A percentile compares a stretch with the other conserved stretches of the same genome.
Conservation (phyloP, 1,140 invertebrate species). For the Rhynchophorus ferrugineus region DNA sequence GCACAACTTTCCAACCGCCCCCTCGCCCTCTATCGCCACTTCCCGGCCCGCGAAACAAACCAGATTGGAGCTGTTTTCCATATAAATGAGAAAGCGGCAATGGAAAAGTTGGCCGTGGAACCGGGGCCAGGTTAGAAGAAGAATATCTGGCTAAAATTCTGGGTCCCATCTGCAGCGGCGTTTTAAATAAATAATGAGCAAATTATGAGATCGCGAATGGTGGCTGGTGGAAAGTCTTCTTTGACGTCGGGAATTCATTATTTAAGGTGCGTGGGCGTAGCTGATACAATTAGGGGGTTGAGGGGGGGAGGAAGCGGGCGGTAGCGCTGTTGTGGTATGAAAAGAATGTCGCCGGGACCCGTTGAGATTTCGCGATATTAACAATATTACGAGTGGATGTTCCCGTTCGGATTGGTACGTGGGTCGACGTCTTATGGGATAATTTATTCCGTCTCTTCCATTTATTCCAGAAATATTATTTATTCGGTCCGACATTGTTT, state of each 20-base stretch:
- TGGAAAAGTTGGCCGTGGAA: neutral
- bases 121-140: neutral
- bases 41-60: too few species aligned
- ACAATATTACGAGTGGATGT: too few species aligned
- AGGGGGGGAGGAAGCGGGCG: neutral
- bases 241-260: neutral
- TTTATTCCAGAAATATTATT: too few species aligned
- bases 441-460: too few species aligned
- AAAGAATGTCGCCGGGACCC: too few species aligned
- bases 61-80: slow-evolving; percentile 12
- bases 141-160: neutral
- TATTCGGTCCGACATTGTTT: too few species aligned
- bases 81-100: slow-evolving; percentile 8
- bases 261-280: neutral
- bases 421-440: too few species aligned
- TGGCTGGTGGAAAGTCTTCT: neutral
- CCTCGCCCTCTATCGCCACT: too few species aligned
- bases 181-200: neutral
- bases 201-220: neutral
- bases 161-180: neutral
- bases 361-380: too few species aligned
- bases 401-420: too few species aligned
- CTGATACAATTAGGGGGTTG: neutral
- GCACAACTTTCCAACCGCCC: too few species aligned
- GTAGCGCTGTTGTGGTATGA: too few species aligned